phyloP scores from a whole-genome alignment of 1,140 invertebrate genomes.

The Zaprionus inermis region DNA sequence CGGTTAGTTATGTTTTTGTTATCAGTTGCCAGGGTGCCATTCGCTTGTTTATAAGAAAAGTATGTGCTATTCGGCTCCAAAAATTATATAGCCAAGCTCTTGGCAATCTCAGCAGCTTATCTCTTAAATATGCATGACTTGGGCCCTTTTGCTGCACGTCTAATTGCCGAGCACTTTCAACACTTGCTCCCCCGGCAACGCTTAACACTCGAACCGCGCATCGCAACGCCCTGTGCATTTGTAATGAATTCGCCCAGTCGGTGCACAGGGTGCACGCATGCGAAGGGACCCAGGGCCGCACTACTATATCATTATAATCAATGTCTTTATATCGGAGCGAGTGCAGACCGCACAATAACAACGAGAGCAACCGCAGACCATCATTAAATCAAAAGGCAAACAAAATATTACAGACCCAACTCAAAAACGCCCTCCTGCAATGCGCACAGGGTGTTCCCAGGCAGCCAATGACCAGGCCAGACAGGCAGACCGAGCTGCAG shows the following conservation, averaged over 20 bases:
- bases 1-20: conserved; percentile 13
- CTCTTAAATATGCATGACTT: not conserved
- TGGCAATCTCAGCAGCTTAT: not conserved
- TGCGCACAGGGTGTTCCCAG: conserved; percentile 11
- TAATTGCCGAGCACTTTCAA: conserved; percentile 48
- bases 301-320: conserved; percentile 52
- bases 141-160: not conserved
- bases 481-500: conserved; percentile 31
- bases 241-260: conserved; percentile 44
- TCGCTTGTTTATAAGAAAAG: not conserved
- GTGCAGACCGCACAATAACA: conserved; percentile 28
- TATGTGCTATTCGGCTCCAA: no score
- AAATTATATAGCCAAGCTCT: no score
- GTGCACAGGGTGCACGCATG: not conserved
- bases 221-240: conserved; percentile 39
- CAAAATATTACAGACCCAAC: conserved; percentile 63
- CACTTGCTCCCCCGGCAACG: no score
- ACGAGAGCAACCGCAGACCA: conserved; percentile 36
- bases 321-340: conserved; percentile 56
- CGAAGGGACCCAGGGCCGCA: not conserved
- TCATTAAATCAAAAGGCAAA: conserved; percentile 76
- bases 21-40: conserved; percentile 17
- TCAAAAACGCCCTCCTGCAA: conserved; percentile 30
- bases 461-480: conserved; percentile 20
- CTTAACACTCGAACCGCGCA: no score